Percentiles rank a stretch among this genome's conserved stretches.
Evolutionary conservation across 2,888 invertebrate species (phyloP).

Genomic region (Anthophora plumipes): DNA sequence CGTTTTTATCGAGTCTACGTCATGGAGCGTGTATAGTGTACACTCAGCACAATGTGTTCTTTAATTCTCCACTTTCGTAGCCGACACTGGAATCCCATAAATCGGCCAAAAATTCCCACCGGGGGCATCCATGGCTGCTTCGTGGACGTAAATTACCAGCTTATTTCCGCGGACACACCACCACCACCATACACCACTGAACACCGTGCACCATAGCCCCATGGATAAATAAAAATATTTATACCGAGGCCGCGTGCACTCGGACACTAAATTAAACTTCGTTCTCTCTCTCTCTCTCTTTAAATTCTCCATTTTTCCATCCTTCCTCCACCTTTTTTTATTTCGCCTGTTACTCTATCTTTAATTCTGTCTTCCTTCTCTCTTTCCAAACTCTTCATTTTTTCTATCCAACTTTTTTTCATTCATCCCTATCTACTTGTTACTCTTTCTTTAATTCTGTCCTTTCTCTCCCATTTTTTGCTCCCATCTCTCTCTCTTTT

Average conservation of each 20-base stretch:
- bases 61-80: conserved; percentile 77
- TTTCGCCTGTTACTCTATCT: conserved; percentile 20
- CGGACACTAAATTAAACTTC: conserved; percentile 80
- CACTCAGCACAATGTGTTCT: conserved; percentile 74
- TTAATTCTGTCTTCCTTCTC: conserved; percentile 5
- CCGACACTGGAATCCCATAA: conserved; percentile 76
- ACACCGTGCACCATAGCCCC: conserved; percentile 31
- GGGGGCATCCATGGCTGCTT: conserved; percentile 64
- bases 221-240: conserved; percentile 82
- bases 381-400: neutral
- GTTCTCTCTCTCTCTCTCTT: conserved; percentile 28
- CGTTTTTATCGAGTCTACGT: conserved; percentile 73
- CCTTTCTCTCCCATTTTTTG: too few relatives aligned
- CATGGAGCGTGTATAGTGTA: conserved; percentile 3
- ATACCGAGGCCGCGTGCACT: conserved; percentile 78
- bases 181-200: neutral
- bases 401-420: neutral
- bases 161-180: conserved; percentile 76
- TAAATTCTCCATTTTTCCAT: neutral
- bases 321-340: neutral
- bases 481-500: too few relatives aligned
- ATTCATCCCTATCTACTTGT: too few relatives aligned
- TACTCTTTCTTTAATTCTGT: conserved; percentile 28
- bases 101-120: conserved; percentile 79
- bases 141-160: conserved; percentile 80